These are phyloP conservation scores for Lepidocyrtoides sp. DNA, from an alignment of 2,888 invertebrate species.

Conservation along the genomic window DNA sequence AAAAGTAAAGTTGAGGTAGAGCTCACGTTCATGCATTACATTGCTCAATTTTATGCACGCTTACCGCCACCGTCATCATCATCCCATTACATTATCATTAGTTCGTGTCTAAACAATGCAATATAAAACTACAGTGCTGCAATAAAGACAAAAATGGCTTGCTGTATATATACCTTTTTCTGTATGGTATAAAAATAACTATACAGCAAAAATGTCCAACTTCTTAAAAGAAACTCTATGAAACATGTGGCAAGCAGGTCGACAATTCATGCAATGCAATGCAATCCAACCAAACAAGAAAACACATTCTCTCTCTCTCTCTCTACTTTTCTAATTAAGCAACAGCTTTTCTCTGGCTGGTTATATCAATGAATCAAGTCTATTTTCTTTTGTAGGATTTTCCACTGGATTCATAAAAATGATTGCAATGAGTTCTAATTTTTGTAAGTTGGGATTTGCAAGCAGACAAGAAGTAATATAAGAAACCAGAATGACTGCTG, in stretches of 20 bases:
- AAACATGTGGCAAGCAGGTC: conserved; percentile 38
- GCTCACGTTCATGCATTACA: conserved; percentile 33
- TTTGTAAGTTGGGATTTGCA: conserved; percentile 26
- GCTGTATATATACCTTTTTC: background rate
- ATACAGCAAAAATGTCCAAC: background rate
- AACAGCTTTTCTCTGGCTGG: background rate
- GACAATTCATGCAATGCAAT: conserved; percentile 21
- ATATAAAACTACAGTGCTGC: too few species aligned
- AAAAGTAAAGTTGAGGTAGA: conserved; percentile 15
- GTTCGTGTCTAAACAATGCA: conserved; percentile 47
- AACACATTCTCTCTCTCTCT: background rate
- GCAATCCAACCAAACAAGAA: conserved; percentile 20
- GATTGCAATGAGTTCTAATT: conserved; percentile 41
- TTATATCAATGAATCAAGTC: conserved; percentile 44
- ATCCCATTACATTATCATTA: conserved; percentile 47
- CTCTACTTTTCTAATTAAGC: conserved; percentile 62
- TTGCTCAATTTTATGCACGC: conserved; percentile 63
- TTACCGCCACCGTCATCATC: conserved; percentile 50
- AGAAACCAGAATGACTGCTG: conserved; percentile 53
- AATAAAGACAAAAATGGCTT: background rate
- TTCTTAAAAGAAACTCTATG: background rate
- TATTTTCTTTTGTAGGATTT: background rate
- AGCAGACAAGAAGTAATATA: background rate
- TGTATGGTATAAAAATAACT: background rate
- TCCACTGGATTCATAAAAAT: conserved; percentile 6